phyloP scores from a whole-genome alignment of 2,888 invertebrate genomes.

The Rhorus exstirpatorius region DNA sequence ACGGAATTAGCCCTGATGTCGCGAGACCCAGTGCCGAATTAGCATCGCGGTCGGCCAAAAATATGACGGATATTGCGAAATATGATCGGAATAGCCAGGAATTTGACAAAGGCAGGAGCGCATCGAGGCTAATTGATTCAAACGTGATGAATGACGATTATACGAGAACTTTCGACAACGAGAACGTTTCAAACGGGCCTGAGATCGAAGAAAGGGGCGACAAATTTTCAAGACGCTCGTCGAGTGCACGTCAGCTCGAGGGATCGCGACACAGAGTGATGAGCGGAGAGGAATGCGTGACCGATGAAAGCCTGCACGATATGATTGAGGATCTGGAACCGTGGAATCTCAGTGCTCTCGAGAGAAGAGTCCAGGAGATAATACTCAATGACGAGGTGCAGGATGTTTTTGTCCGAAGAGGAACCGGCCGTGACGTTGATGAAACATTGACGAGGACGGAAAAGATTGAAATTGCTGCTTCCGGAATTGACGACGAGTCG shows the following conservation, averaged over 20 bases:
- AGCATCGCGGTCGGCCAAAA: constrained; percentile 54
- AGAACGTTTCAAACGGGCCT: neutral
- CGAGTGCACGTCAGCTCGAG: neutral
- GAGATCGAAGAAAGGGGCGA: neutral
- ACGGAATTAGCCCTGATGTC: constrained; percentile 73
- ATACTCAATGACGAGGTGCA: constrained; percentile 52
- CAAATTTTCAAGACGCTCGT: neutral
- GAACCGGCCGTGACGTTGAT: constrained; percentile 52
- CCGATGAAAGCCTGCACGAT: constrained; percentile 56
- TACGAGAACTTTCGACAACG: constrained; percentile 31
- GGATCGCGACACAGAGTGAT: constrained; percentile 7
- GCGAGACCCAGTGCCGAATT: constrained; percentile 69
- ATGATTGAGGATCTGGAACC: constrained; percentile 68
- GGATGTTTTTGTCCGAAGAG: constrained; percentile 30
- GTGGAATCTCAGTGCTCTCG: constrained; percentile 65
- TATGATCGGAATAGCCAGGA: constrained; percentile 48
- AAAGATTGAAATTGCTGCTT: neutral
- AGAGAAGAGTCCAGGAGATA: constrained; percentile 66
- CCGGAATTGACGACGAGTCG: constrained; percentile 9
- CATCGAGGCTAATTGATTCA: neutral
- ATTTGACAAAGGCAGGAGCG: constrained; percentile 7
- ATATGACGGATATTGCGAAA: constrained; percentile 67
- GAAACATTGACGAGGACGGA: neutral
- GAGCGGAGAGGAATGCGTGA: constrained; percentile 59
- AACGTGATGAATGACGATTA: constrained; percentile 40